phyloP scores from a whole-genome alignment of 2,797 vertebrate genomes.

The Oreonectes daqikongensis region DNA sequence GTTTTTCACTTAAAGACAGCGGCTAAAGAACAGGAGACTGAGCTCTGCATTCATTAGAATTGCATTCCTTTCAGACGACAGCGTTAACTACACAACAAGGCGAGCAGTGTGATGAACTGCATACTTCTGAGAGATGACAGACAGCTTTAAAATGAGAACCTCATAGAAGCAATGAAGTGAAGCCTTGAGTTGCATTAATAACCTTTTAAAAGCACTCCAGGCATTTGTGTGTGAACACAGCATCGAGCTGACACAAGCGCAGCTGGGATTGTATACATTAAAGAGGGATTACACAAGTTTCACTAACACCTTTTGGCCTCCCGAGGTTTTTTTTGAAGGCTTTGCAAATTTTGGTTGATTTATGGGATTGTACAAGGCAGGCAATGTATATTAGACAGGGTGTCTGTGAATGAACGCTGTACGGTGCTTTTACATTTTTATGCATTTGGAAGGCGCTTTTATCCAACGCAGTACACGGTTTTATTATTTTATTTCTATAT shows the following conservation, averaged over 20 bases:
- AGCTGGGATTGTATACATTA: conserved; percentile 11
- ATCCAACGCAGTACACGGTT: no score
- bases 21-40: conserved; percentile 27
- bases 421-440: no score
- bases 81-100: conserved; percentile 18
- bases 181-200: conserved; percentile 10
- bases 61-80: conserved; percentile 35
- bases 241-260: not conserved
- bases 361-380: not conserved
- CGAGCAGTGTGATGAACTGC: conserved; percentile 13
- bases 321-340: not conserved
- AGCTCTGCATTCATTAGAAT: conserved; percentile 24
- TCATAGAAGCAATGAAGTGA: not conserved
- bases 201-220: not conserved
- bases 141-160: conserved; percentile 3
- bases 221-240: not conserved
- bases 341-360: conserved; percentile 1
- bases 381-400: not conserved
- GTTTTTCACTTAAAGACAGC: conserved; percentile 28
- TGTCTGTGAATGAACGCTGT: no score
- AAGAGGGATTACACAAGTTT: not conserved
- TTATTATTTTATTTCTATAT: no score
- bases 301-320: conserved; percentile 2
- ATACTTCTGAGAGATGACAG: conserved; percentile 24
- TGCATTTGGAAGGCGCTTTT: no score